phyloP scores from a whole-genome alignment of 1,140 invertebrate genomes.

The Ceratina calcarata region DNA sequence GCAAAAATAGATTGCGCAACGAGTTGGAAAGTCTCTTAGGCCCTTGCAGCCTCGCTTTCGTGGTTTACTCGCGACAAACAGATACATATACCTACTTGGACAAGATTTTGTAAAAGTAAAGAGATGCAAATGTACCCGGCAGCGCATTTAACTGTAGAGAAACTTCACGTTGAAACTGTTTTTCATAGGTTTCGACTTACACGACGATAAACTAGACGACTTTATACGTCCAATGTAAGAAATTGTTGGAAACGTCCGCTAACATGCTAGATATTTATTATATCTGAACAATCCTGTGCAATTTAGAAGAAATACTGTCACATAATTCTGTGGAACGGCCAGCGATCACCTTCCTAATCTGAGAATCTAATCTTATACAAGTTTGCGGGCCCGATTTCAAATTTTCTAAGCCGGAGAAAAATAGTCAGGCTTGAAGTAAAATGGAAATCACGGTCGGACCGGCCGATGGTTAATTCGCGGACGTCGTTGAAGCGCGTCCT shows the following conservation, averaged over 20 bases:
- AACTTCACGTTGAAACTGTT: neutral
- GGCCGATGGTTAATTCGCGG: conserved; percentile 1
- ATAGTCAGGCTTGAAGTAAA: neutral
- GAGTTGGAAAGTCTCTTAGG: conserved; percentile 12
- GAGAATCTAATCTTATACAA: too few species aligned
- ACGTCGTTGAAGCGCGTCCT: conserved; percentile 20
- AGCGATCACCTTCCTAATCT: too few species aligned
- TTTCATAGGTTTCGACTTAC: neutral
- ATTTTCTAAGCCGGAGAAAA: too few species aligned
- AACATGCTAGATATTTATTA: neutral
- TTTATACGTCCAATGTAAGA: neutral
- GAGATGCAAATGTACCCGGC: conserved; percentile 12
- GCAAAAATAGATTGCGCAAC: neutral
- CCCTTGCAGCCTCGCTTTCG: conserved; percentile 13
- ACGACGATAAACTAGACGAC: neutral
- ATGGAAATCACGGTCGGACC: neutral
- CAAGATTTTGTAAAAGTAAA: neutral
- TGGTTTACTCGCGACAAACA: conserved; percentile 18
- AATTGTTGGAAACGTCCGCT: neutral
- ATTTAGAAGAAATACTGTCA: neutral
- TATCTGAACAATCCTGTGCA: too few species aligned
- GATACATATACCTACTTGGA: neutral
- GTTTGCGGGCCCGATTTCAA: too few species aligned
- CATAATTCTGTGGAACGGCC: too few species aligned
- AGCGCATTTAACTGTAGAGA: neutral